Base-by-base conservation (phyloP, 2,888 invertebrate genomes). In the Brachyopa scutellaris region DNA sequence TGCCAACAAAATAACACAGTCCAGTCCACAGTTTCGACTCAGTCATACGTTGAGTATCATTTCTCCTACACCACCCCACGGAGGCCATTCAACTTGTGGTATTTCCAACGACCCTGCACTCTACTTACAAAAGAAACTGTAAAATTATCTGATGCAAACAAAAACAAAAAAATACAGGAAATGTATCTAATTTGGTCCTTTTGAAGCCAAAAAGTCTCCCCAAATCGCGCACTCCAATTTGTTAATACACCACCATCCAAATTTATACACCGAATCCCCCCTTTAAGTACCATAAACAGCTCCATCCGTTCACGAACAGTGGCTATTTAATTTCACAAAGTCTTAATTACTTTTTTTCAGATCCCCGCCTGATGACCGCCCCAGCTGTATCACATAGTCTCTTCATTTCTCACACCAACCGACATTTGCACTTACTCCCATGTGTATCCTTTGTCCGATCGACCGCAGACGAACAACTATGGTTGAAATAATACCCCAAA, bases 271-370 rank as follows among this genome's bases (percentile, higher is more conserved):
- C 7, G 6, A 4, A 5, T 1, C n/a, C 13, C n/a, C 3, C 36
- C 13, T 40, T 57, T 29, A 11, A 19, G 21, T 13, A 21, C 38
- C 33, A 38, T 40, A 55, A 55, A 49, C 31, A 57, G 31, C 33
- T 62, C 21, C 36, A 17, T 40, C 47, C 21, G 7, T 47, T 13
- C 21, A 15, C 51, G 55, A 7, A 51, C 57, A 59, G 36, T 23
- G 53, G 53, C 51, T 49, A 38, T 73, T 59, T 53, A 53, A 66
- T 78, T 78, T 62, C 3, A 11, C 42, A 55, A 64, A 66, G 61
- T 67, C 67, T 53, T 67, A 79, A 78, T 79, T 73, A 73, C 73
- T 62, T 67, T 73, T 66, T 40, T 40, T 67, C 47, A 62, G 26
- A 38, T 61, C 47, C 45, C 19, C 40, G 36, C 42, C 19, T 67